Conservation (phyloP, 2,888 invertebrate genomes). For the Chloromyia formosa region DNA sequence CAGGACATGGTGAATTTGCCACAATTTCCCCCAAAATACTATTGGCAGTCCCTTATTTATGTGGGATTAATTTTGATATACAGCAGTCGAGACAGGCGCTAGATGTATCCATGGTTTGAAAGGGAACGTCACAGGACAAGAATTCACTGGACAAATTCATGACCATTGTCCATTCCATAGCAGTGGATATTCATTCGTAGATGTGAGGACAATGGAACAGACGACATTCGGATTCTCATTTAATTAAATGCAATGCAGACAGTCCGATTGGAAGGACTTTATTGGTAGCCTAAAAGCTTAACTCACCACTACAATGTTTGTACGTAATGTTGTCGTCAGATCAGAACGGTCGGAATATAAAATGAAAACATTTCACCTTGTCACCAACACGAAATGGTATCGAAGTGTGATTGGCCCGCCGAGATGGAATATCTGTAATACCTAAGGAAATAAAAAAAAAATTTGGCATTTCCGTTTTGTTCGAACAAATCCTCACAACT, state of each 20-base stretch:
- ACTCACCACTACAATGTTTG: conserved; percentile 22
- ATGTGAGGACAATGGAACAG: conserved; percentile 50
- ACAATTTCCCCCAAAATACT: conserved; percentile 47
- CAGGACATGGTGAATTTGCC: conserved; percentile 50
- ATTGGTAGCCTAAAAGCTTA: conserved; percentile 47
- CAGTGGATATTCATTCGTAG: conserved; percentile 27
- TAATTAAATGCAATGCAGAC: conserved; percentile 54
- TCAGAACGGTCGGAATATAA: conserved; percentile 21
- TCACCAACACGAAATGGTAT: conserved; percentile 15
- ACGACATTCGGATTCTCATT: conserved; percentile 52
- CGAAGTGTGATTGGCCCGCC: conserved; percentile 6
- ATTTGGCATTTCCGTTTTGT: background rate
- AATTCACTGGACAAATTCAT: conserved; percentile 41
- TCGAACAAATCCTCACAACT: conserved; percentile 22
- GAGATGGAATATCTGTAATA: background rate
- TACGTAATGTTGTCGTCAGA: background rate
- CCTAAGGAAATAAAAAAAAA: background rate
- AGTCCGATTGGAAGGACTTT: conserved; percentile 52
- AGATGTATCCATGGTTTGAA: conserved; percentile 1
- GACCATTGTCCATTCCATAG: conserved; percentile 17
- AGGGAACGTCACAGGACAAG: conserved; percentile 19
- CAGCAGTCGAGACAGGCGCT: conserved; percentile 17
- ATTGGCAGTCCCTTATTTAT: conserved; percentile 53
- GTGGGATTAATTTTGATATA: conserved; percentile 53
- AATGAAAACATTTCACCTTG: conserved; percentile 47